Evolutionary conservation across 2,113 vertebrate species (phyloP).

Genomic region (Sinosuthora webbiana): DNA sequence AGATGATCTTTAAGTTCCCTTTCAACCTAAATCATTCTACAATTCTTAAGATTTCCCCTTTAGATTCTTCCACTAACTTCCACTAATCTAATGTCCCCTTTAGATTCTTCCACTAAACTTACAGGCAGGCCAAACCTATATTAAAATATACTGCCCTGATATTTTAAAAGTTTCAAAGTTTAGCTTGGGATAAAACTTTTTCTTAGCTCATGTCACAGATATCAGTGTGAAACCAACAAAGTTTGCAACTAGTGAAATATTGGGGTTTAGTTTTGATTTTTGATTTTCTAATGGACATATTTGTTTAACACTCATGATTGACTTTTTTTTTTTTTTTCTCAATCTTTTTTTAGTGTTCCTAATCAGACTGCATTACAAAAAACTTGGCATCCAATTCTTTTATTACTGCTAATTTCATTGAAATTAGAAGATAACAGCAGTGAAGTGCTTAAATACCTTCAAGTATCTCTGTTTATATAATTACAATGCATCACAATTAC

Average conservation of each 20-base stretch:
- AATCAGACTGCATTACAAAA: not conserved
- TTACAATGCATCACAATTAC: not conserved
- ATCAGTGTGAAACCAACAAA: not conserved
- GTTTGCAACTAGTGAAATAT: not conserved
- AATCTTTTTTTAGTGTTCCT: not conserved
- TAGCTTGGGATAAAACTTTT: not conserved
- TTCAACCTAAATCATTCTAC: not conserved
- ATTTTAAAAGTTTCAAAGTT: not conserved
- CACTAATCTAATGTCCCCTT: not conserved
- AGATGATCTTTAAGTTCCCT: not conserved
- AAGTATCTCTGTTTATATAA: not conserved
- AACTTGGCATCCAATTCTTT: not conserved
- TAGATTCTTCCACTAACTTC: not conserved
- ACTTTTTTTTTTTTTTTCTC: not conserved
- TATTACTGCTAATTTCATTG: not conserved
- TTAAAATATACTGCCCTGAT: not conserved
- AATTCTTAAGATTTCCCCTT: not conserved
- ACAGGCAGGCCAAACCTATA: not conserved
- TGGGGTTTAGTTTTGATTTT: fast-evolving
- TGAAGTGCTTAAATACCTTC: not conserved
- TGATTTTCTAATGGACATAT: not conserved
- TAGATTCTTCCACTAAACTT: not conserved
- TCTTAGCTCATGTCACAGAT: not conserved
- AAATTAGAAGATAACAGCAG: not conserved
- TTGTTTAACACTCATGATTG: not conserved